Base-by-base conservation (phyloP, 2,113 vertebrate genomes). In the Grus americana region DNA sequence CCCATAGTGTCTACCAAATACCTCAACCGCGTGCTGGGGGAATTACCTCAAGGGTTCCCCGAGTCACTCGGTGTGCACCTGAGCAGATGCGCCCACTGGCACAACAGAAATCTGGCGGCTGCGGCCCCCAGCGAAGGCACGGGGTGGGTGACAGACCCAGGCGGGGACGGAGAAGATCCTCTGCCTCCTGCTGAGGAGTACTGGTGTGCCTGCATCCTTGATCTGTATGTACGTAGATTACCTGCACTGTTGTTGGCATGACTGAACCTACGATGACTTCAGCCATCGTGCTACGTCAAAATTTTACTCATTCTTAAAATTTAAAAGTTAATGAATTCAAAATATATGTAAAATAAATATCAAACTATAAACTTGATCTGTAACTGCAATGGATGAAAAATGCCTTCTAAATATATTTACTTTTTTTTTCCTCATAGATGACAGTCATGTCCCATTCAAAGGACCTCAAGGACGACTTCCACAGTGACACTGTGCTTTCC, bases 401-500 rank as follows among this genome's bases (percentile, higher is more conserved):
- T 70, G 29, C 36, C 27, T 94, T 91, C n/a, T 88, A 86, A 86
- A 74, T 83, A 23, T 47, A 66, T 68, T 82, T 66, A 65, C 9
- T 88, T 42, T 81, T 46, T 95, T 59, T 58, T 89, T 86, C 78
- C 83, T 97, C 98, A 82, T 94, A 99, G 99, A 99, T 99, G 98
- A 99, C 98, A 97, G 98, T 98, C 98, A 99, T 99, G 98, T 99
- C 98, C 93, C 98, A 98, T 92, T 98, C 98, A 94, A 98, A 98
- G 97, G 98, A 99, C 98, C 92, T 99, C 97, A 99, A 99, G 98
- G 99, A 99, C 26, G 98, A 98, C 96, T 97, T 98, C 65, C 99
- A 99, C 96, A 98, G 99, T 90, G 98, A 98, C 91, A 98, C 98
- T 9, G 98, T 99, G 63, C 99, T 99, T 47, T 98, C 98, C 95